These are phyloP conservation scores for Ecliptopera silaceata DNA, from an alignment of 2,888 invertebrate species.

Conservation along the genomic window DNA sequence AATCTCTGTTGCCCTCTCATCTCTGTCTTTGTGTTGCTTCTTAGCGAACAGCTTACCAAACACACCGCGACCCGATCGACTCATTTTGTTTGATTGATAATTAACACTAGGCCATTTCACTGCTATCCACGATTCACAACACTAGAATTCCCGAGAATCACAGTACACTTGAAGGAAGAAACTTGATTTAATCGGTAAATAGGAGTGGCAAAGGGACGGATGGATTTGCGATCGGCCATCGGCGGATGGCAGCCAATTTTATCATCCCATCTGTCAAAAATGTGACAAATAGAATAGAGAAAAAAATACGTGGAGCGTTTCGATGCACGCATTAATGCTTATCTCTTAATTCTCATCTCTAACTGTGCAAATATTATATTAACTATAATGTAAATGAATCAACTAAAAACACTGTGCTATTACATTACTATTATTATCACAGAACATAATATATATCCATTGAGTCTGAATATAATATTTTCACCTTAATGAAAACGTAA, in stretches of 20 bases:
- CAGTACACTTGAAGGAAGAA: slow-evolving; percentile 47
- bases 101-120: slow-evolving; percentile 64
- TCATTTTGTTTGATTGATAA: slow-evolving; percentile 66
- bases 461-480: too few relatives aligned
- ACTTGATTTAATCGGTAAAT: slow-evolving; percentile 52
- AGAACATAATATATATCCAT: too few relatives aligned
- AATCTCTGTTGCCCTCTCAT: slow-evolving; percentile 86
- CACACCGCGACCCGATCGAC: slow-evolving; percentile 75
- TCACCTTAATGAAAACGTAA: too few relatives aligned
- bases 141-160: slow-evolving; percentile 62
- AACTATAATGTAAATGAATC: too few relatives aligned
- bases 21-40: slow-evolving; percentile 67
- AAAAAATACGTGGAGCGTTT: slow-evolving; percentile 9
- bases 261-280: slow-evolving; percentile 63
- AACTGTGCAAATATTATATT: too few relatives aligned
- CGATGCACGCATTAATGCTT: slow-evolving; percentile 14
- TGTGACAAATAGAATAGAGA: slow-evolving; percentile 26
- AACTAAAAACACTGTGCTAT: too few relatives aligned
- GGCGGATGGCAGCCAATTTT: slow-evolving; percentile 45
- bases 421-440: too few relatives aligned
- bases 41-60: slow-evolving; percentile 79
- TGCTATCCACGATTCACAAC: slow-evolving; percentile 50
- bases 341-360: too few relatives aligned
- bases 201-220: slow-evolving; percentile 78
- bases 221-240: slow-evolving; percentile 53